Base-by-base conservation (phyloP, 2,113 vertebrate genomes). In the Cyanistes caeruleus region DNA sequence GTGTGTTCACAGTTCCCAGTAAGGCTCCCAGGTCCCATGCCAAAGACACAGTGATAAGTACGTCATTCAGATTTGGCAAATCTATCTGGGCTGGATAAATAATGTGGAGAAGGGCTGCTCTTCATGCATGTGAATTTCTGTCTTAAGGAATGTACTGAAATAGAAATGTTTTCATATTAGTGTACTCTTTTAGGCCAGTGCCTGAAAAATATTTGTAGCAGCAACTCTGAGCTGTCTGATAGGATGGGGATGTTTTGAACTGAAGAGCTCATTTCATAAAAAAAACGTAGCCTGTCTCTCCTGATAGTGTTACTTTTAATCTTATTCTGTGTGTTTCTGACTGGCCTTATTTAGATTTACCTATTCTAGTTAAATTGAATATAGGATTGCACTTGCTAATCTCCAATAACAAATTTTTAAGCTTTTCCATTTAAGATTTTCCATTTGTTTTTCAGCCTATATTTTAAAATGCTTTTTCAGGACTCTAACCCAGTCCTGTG, bases 1-100 rank as follows among this genome's bases (percentile, higher is more conserved):
- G 74, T 91, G 74, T 87, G 78, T 87, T 91, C 88, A 37, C 90
- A 76, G 85, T 91, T 95, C 95, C 53, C 94, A 92, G 92, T 89
- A 76, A 90, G 96, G 82, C 85, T 97, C 78, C 81, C 70, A 73
- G 90, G 79, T 93, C 62, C 24, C 46, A 89, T 97, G 96, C 94
- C 96, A 96, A 88, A 90, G 92, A 53, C 52, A 22, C 67, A 15
- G 92, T 6, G 88, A 79, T 23, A 76, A 73, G 70, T 76, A 95
- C 92, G 92, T 97, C 95, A 97, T 91, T 84, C 37, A 53, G 85
- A n/a, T 60, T 76, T 96, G 92, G 95, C 94, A 89, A 48, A 65
- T 68, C 44, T 68, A 1, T 5, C 18, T 64, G 82, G 53, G 37
- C 44, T 93, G 84, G 49, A 67, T 79, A 56, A 87, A 49, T 52